Conservation (phyloP, 1,140 invertebrate species). For the Zaprionus capensis region DNA sequence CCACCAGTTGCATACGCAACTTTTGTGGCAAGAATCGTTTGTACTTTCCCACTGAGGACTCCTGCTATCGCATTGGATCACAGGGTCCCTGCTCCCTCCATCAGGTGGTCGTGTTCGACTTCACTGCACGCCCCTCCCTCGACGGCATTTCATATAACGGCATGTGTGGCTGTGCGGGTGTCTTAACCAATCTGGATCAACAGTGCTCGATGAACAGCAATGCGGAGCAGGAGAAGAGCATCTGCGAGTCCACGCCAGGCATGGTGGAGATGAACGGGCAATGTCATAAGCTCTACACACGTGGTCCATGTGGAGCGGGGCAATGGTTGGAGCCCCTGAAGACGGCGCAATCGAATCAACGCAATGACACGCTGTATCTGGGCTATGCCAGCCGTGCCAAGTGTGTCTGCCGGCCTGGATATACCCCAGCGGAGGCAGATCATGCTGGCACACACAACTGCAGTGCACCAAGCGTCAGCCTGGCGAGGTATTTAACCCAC, state of each 20-base stretch:
- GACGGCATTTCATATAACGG: constrained; percentile 93
- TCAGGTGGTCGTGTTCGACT: constrained; percentile 91
- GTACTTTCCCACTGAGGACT: constrained; percentile 89
- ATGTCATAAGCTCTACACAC: constrained; percentile 90
- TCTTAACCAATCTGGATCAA: constrained; percentile 80
- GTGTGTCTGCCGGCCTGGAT: constrained; percentile 90
- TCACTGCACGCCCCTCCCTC: constrained; percentile 89
- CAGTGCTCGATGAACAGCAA: constrained; percentile 57
- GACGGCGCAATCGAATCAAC: constrained; percentile 38
- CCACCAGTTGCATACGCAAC: constrained; percentile 86
- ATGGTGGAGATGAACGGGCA: constrained; percentile 87
- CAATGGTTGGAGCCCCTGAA: constrained; percentile 88
- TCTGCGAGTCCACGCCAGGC: constrained; percentile 87
- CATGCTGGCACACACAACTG: constrained; percentile 73
- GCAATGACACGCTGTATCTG: constrained; percentile 55
- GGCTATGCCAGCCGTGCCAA: constrained; percentile 84
- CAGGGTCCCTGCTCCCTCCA: constrained; percentile 89
- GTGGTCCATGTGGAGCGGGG: constrained; percentile 89
- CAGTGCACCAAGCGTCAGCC: constrained; percentile 85
- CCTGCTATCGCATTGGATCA: constrained; percentile 90
- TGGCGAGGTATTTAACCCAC: constrained; percentile 86
- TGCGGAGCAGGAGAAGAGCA: constrained; percentile 75
- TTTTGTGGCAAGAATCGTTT: constrained; percentile 90
- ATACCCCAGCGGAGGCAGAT: constrained; percentile 80
- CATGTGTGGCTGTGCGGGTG: constrained; percentile 88